Evolutionary conservation across 2,797 vertebrate genomes (phyloP).

Genomic region (Acanthiza pusilla): DNA sequence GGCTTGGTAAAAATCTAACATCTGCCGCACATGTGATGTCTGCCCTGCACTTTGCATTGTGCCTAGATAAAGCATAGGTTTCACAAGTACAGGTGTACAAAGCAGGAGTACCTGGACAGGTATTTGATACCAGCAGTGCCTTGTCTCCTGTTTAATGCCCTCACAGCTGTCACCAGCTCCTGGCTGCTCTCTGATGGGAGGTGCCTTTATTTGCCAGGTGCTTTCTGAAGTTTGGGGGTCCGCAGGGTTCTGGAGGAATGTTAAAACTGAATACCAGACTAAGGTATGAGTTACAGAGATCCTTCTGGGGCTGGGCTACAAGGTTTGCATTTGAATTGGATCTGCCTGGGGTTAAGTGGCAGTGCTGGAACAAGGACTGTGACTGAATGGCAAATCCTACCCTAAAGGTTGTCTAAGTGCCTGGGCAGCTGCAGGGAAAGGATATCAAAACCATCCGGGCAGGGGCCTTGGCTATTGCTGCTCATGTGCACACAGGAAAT

Average conservation of each 20-base stretch:
- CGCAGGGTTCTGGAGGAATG: neutral
- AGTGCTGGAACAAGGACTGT: neutral
- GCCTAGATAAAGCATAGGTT: neutral
- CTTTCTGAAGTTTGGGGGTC: neutral
- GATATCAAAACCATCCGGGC: neutral
- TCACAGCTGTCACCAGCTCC: neutral
- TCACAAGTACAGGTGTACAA: neutral
- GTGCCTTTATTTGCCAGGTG: neutral
- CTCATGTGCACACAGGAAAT: neutral
- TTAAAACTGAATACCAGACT: neutral
- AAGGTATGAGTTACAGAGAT: neutral
- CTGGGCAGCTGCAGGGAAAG: neutral
- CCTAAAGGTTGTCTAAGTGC: neutral
- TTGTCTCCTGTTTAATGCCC: neutral
- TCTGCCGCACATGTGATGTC: fast-evolving
- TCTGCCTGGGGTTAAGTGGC: neutral
- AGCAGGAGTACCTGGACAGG: neutral
- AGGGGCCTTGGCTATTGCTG: neutral
- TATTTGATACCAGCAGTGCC: neutral
- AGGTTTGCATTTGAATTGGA: neutral
- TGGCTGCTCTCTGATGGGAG: neutral
- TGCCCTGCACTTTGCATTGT: neutral
- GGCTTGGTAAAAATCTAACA: neutral
- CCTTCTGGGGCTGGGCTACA: neutral
- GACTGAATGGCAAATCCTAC: neutral